Evolutionary conservation across 2,797 vertebrate species (phyloP), one percentile per base, ranked within the genome.

Genomic region (Gastrophryne carolinensis): DNA sequence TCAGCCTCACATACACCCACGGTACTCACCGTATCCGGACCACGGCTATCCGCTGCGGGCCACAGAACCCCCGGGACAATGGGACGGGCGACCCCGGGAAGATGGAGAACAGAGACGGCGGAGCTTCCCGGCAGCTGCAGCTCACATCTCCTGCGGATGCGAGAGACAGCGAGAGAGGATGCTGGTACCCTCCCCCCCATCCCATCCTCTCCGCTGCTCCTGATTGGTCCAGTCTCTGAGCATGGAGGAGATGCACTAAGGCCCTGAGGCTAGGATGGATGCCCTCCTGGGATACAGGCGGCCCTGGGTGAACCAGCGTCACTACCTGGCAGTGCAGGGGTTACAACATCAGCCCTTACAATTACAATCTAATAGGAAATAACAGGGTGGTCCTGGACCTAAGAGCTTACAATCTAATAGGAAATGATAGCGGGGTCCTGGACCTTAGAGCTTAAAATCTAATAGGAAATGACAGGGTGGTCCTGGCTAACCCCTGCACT

Each of bases 181-280:
- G 57, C 44, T 35, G 5, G 13, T 39, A 54, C 26, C 52, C 61
- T 56, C 11, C 32, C 60, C 44, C n/a, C 69, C 70, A 44, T 37
- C 29, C 44, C 69, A 61, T 29, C 49, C 63, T 49, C 49, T 35
- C 29, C 41, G 13, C 72, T 73, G 49, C 72, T 73, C 49, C 47
- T 3, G 32, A 47, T 57, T 37, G 10, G 9, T 70, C n/a, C 37
- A 17, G 23, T 24, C 37, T 62, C 34, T 1, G 37, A 47, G 60
- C 27, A n/a, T 26, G 24, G n/a, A 47, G 6, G 27, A 13, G 30
- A 15, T 3, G 24, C 37, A 17, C 3, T 17, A 8, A 27, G 15
- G 34, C 11, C 35, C 60, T 23, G 23, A 23, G 12, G 13, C 12
- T 4, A 3, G 39, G 39, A 13, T 44, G 8, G 1, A 44, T 13